phyloP scores from a whole-genome alignment of 2,113 vertebrate species.

The Lagopus leucura region DNA sequence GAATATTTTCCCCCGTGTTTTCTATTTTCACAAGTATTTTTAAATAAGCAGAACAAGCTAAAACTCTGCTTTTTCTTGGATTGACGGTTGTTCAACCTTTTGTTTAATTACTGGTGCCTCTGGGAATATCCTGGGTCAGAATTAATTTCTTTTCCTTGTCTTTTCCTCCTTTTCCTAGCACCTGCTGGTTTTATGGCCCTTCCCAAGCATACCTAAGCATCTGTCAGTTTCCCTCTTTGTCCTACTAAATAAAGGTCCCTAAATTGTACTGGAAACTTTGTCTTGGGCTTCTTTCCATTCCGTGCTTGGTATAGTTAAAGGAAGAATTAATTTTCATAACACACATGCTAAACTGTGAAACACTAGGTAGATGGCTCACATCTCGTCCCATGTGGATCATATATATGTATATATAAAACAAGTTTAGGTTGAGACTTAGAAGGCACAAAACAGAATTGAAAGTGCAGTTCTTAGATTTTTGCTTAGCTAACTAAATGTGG shows the following conservation, averaged over 20 bases:
- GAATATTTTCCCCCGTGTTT: background rate
- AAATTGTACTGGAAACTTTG: background rate
- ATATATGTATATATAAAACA: background rate
- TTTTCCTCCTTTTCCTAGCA: background rate
- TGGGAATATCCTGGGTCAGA: background rate
- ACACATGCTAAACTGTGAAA: background rate
- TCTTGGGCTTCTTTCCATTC: background rate
- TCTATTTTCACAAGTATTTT: background rate
- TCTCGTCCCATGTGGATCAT: background rate
- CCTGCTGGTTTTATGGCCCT: background rate
- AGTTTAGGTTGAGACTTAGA: background rate
- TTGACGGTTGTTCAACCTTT: background rate
- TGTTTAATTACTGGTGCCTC: background rate
- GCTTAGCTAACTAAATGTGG: background rate
- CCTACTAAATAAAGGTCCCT: background rate
- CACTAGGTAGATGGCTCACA: background rate
- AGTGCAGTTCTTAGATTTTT: background rate
- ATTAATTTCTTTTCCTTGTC: background rate
- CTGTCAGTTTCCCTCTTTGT: background rate
- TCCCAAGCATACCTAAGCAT: background rate
- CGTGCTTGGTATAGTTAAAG: background rate
- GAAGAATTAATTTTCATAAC: background rate
- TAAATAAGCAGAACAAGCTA: background rate
- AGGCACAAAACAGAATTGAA: background rate
- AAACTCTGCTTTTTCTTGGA: background rate